Evolutionary conservation across 2,888 invertebrate species (phyloP), one percentile per base, ranked within the genome.

Genomic region (Zonitis immaculata): DNA sequence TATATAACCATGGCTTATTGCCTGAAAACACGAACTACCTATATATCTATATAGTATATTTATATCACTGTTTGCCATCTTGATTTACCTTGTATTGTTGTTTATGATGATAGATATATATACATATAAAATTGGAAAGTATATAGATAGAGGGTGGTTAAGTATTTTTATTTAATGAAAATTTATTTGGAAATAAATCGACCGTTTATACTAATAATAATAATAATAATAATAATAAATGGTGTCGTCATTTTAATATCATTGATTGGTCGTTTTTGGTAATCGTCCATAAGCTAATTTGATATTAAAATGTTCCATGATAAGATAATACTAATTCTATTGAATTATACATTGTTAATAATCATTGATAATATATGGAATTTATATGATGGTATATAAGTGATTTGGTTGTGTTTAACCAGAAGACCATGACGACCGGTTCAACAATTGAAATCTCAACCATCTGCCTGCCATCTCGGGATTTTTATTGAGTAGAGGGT

Each of bases 241-340:
- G 35, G 16, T 35, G 20, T 39, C 18, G 39, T n/a, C n/a, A n/a
- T 39, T 39, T 39, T 39, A 39, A 18, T 39, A 26, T 42, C 44
- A 43, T 30, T n/a, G 45, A 45, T 30, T 42, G 46, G 55, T 27
- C 55, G 49, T 27, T 47, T 35, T 39, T 39, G 39, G 11, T 69
- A 72, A 72, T 72, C 71, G 71, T 70, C 69, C 69, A 70, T 72
- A 66, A 61, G 67, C 73, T 74, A 74, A 74, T 74, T 74, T 73
- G 74, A 74, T 73, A 73, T 74, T 74, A 74, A 74, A 39, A 72
- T 65, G 64, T 65, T 60, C 48, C 72, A 68, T 49, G 57, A 64
- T 62, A 57, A 62, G 61, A 64, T 63, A 60, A 43, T 54, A 62
- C 60, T 51, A 56, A 44, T 47, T 48, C 47, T 45, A 48, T 57